Percentiles rank a stretch among this genome's conserved stretches.
These are phyloP conservation scores for Meiosimyza decipiens DNA, from an alignment of 2,888 invertebrate genomes.

Conservation along the genomic window DNA sequence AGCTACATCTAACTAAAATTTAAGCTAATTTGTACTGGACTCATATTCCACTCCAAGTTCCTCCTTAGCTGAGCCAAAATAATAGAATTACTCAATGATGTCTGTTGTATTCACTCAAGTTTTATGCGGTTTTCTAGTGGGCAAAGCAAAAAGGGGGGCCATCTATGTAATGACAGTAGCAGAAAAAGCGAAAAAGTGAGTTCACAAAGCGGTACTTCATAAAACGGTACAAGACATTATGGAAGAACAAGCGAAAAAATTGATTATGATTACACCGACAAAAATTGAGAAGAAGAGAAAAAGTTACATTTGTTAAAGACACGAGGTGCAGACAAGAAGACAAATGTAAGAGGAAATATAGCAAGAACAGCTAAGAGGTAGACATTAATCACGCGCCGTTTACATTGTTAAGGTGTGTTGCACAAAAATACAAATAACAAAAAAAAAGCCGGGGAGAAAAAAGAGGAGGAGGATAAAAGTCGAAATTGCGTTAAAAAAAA, in stretches of 20 bases:
- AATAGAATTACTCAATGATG: no score
- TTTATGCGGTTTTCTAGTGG: no score
- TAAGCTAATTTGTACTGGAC: no score
- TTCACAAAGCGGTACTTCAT: background rate
- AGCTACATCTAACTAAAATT: no score
- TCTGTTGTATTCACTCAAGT: no score
- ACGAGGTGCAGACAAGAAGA: background rate
- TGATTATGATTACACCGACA: background rate
- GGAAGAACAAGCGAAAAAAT: background rate
- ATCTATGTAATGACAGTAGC: background rate
- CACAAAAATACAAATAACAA: background rate
- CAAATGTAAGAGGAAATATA: background rate
- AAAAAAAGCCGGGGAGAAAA: background rate
- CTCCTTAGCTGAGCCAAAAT: no score
- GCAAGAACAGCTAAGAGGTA: conserved; percentile 6
- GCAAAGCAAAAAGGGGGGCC: background rate
- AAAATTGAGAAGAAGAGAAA: background rate
- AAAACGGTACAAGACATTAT: conserved; percentile 4
- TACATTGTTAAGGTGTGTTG: background rate
- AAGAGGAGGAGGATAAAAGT: background rate
- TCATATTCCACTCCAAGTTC: no score
- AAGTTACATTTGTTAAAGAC: background rate
- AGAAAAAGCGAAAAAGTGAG: background rate
- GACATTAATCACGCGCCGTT: conserved; percentile 28
- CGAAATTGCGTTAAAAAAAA: background rate